These are phyloP conservation scores for Cochlearius cochlearius DNA, from an alignment of 2,113 vertebrate species.

Conservation along the genomic window DNA sequence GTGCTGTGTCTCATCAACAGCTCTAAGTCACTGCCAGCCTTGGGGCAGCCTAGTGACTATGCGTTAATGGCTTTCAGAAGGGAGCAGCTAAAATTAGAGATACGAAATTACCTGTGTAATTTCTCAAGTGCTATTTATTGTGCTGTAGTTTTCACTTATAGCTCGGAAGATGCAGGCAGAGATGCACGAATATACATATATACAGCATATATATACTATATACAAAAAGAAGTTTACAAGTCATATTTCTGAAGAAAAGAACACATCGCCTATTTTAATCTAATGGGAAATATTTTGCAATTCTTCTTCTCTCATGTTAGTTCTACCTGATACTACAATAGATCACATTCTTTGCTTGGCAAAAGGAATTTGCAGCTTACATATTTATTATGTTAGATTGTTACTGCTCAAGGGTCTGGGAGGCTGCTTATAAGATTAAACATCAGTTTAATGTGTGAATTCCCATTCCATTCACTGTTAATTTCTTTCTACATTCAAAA, in stretches of 20 bases:
- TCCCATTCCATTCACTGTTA: not conserved
- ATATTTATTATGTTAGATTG: not conserved
- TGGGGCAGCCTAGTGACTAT: not conserved
- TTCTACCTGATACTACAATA: not conserved
- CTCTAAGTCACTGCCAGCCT: not conserved
- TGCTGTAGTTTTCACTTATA: not conserved
- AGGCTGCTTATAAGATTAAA: not conserved
- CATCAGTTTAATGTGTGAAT: not conserved
- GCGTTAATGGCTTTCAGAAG: not conserved
- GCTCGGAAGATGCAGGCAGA: not conserved
- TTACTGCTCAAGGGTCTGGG: not conserved
- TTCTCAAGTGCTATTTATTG: not conserved
- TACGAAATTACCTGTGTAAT: not conserved
- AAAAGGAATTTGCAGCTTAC: not conserved
- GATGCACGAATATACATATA: not conserved
- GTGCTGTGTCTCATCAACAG: not conserved
- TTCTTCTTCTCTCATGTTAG: not conserved
- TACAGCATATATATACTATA: too few species aligned
- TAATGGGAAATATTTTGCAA: not conserved
- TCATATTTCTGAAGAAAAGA: not conserved
- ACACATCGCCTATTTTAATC: not conserved
- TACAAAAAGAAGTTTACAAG: not conserved
- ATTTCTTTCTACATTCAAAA: not conserved
- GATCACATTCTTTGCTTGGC: not conserved
- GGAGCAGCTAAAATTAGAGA: not conserved